Conservation (phyloP, 2,797 vertebrate species). For the Falco peregrinus region DNA sequence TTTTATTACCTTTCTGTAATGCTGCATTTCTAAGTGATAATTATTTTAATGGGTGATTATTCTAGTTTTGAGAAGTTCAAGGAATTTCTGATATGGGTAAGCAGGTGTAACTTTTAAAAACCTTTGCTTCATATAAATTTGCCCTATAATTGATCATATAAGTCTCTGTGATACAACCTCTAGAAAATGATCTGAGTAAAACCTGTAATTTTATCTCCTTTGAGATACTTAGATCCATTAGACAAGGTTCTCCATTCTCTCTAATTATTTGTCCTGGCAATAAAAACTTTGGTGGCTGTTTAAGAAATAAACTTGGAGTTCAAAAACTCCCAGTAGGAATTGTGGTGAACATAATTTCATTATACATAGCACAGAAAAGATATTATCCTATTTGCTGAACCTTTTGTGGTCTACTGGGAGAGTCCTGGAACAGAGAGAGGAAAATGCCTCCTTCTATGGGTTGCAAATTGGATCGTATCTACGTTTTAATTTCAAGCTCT, state of each 20-base stretch:
- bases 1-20: not conserved
- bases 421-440: not conserved
- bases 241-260: not conserved
- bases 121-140: not conserved
- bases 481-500: not conserved
- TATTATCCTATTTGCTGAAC: slow-evolving; percentile 20
- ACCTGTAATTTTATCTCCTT: not conserved
- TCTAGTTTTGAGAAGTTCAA: not conserved
- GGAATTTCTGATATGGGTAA: not conserved
- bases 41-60: slow-evolving; percentile 23
- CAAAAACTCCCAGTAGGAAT: slow-evolving; percentile 32
- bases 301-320: slow-evolving; percentile 32
- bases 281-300: not conserved
- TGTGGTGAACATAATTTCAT: slow-evolving; percentile 31
- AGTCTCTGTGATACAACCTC: not conserved
- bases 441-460: slow-evolving; percentile 1
- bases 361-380: not conserved
- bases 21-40: slow-evolving; percentile 24
- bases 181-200: not conserved
- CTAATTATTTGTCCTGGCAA: slow-evolving; percentile 52
- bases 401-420: not conserved
- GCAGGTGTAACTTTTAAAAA: not conserved
- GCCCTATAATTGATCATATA: not conserved
- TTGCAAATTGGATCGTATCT: slow-evolving; percentile 1
- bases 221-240: not conserved